These are phyloP conservation scores for Apis florea DNA, from an alignment of 1,140 invertebrate genomes.

Conservation along the genomic window DNA sequence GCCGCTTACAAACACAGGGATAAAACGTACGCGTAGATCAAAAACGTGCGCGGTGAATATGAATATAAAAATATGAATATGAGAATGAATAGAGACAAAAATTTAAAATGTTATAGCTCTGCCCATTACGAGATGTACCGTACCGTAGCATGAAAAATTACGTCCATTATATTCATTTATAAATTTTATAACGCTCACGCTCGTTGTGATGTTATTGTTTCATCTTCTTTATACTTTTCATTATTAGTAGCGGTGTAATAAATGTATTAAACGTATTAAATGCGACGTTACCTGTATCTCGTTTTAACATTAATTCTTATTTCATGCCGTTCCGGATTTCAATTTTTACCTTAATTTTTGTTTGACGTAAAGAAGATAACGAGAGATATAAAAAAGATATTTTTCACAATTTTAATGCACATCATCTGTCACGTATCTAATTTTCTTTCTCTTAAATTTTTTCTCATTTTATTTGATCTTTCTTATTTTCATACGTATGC, in stretches of 20 bases:
- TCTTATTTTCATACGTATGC: too few species aligned
- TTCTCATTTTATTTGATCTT: too few species aligned
- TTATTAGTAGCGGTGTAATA: not conserved
- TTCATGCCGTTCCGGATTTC: not conserved
- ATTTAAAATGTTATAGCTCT: not conserved
- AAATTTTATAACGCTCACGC: not conserved
- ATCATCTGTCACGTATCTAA: too few species aligned
- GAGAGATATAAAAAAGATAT: too few species aligned
- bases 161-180: not conserved
- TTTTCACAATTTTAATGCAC: too few species aligned
- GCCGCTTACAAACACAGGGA: not conserved
- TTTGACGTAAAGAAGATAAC: too few species aligned
- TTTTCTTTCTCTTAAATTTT: too few species aligned
- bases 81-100: not conserved
- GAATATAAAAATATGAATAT: not conserved
- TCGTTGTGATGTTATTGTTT: not conserved
- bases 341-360: too few species aligned
- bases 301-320: not conserved
- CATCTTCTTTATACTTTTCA: not conserved
- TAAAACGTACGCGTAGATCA: not conserved
- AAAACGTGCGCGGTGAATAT: not conserved
- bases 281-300: too few species aligned
- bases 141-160: not conserved
- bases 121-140: not conserved
- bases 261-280: not conserved